Evolutionary conservation across 2,113 vertebrate species (phyloP).

Genomic region (Cervus canadensis): DNA sequence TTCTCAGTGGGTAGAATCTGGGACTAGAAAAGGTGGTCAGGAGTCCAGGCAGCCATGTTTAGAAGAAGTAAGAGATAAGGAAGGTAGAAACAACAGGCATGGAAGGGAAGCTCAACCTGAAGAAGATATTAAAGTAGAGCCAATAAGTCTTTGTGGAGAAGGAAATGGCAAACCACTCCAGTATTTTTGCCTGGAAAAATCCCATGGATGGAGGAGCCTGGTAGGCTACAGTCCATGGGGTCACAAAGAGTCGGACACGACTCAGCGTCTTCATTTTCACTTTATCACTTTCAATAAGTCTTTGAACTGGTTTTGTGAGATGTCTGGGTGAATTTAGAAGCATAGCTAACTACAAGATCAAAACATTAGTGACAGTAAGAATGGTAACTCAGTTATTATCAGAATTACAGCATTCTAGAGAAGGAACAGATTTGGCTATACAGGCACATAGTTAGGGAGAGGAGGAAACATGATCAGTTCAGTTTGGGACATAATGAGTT

Average conservation of each 20-base stretch:
- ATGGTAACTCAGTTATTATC: not conserved
- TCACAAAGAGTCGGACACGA: fast-evolving
- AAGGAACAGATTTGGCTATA: not conserved
- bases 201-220: not conserved
- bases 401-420: not conserved
- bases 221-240: not conserved
- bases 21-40: not conserved
- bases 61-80: not conserved
- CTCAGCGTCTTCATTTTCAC: not conserved
- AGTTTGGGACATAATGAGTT: not conserved
- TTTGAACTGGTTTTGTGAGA: no score
- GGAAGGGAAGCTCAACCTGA: not conserved
- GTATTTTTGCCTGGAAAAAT: not conserved
- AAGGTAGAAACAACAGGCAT: not conserved
- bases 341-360: no score
- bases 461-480: not conserved
- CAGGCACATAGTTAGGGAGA: not conserved
- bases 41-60: not conserved
- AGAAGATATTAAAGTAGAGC: not conserved
- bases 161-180: not conserved
- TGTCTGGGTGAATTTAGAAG: no score
- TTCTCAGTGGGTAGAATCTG: not conserved
- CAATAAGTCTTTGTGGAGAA: not conserved
- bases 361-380: not conserved
- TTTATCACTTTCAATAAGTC: no score